These are phyloP conservation scores for Sciurus niger DNA, from an alignment of 2,113 vertebrate species.

Conservation along the genomic window DNA sequence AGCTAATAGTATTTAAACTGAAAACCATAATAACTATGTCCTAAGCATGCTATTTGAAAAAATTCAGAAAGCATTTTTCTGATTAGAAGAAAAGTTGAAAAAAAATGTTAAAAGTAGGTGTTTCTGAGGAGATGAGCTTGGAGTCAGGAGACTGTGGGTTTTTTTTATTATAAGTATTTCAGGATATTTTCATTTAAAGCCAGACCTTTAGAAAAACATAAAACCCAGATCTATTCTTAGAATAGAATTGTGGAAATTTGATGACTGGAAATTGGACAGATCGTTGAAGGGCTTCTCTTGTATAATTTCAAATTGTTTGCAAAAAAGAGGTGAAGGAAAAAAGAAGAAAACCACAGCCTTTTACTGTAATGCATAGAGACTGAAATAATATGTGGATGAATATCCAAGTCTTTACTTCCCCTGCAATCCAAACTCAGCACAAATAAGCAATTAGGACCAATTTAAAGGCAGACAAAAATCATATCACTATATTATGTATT, in stretches of 20 bases:
- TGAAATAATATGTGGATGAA: conserved; percentile 37
- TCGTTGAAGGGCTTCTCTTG: conserved; percentile 33
- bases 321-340: neutral
- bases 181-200: conserved; percentile 64
- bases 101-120: neutral
- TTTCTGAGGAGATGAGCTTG: neutral
- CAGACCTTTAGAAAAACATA: conserved; percentile 35
- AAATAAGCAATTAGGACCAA: conserved; percentile 60
- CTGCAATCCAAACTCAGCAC: conserved; percentile 62
- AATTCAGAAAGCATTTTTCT: neutral
- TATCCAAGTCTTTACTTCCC: neutral
- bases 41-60: neutral
- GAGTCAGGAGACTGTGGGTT: neutral
- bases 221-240: conserved; percentile 59
- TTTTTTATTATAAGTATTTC: conserved; percentile 20
- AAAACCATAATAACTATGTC: neutral
- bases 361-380: conserved; percentile 8
- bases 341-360: neutral
- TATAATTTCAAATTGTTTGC: conserved; percentile 59
- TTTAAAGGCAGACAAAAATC: conserved; percentile 52
- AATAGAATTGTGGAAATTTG: conserved; percentile 39
- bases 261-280: conserved; percentile 57
- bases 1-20: neutral
- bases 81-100: neutral
- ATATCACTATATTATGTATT: neutral